Evolutionary conservation across 1,140 invertebrate genomes (phyloP).

Genomic region (Zophobas atratus): DNA sequence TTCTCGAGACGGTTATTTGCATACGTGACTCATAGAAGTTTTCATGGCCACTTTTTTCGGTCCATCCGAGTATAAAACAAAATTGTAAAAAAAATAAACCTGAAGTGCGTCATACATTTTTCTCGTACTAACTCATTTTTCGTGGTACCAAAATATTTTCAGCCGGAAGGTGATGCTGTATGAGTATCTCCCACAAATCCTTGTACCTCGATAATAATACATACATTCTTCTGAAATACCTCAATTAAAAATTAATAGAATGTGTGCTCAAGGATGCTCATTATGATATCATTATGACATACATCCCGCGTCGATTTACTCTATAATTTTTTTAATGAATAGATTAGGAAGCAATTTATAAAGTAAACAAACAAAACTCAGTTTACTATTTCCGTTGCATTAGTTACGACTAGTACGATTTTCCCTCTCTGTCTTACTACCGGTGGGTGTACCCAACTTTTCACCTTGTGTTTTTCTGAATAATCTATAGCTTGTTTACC

Average conservation of each 20-base stretch:
- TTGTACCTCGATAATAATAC: too few species aligned
- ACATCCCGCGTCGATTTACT: background rate
- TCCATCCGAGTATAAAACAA: too few species aligned
- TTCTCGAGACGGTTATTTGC: too few species aligned
- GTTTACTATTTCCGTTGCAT: background rate
- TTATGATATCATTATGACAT: background rate
- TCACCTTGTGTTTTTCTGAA: constrained; percentile 17
- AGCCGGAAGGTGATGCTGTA: too few species aligned
- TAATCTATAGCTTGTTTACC: constrained; percentile 23
- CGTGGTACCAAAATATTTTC: too few species aligned
- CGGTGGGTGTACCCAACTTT: background rate
- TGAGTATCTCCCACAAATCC: too few species aligned
- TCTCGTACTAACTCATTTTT: too few species aligned
- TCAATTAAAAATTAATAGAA: background rate
- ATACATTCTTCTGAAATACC: background rate
- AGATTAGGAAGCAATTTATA: background rate
- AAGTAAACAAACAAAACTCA: background rate
- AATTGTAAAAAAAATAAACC: too few species aligned
- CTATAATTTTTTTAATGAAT: background rate
- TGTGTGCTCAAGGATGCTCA: constrained; percentile 2
- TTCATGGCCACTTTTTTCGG: too few species aligned
- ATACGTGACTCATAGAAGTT: too few species aligned
- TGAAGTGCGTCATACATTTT: too few species aligned
- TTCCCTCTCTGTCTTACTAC: background rate
- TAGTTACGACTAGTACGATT: background rate